phyloP scores from a whole-genome alignment of 2,113 vertebrate species.

The Chaenogobius annularis region DNA sequence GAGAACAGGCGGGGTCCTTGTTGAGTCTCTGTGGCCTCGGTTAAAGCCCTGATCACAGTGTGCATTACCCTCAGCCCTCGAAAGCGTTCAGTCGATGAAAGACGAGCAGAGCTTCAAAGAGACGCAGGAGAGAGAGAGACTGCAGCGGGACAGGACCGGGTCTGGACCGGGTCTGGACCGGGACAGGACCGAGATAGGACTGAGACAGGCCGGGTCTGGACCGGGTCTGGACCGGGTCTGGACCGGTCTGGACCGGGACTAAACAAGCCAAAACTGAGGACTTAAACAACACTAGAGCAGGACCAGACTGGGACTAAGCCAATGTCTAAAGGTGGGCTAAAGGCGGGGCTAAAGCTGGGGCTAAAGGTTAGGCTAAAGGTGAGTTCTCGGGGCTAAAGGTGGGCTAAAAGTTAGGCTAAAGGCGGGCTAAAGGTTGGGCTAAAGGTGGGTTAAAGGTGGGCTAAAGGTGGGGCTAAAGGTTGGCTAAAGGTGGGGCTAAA shows the following conservation, averaged over 20 bases:
- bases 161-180: background rate
- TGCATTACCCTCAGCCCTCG: constrained; percentile 4
- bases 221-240: background rate
- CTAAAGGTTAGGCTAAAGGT: background rate
- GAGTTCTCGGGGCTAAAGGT: background rate
- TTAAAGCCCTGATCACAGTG: constrained; percentile 4
- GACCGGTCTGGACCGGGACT: background rate
- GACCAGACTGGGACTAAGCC: background rate
- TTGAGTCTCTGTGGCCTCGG: constrained; percentile 1
- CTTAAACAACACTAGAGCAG: background rate
- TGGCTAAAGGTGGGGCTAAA: too few relatives aligned
- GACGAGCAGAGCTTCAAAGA: background rate
- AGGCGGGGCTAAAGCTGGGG: background rate
- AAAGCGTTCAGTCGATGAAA: constrained; percentile 9
- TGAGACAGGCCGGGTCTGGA: background rate
- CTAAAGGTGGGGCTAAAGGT: too few relatives aligned
- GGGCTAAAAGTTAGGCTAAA: too few relatives aligned
- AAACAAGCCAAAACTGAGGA: too few relatives aligned
- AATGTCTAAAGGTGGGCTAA: too few relatives aligned
- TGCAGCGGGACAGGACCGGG: background rate
- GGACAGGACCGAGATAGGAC: background rate
- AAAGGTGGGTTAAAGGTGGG: too few relatives aligned
- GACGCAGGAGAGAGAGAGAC: background rate
- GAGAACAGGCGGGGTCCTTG: constrained; percentile 11
- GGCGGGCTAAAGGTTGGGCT: too few relatives aligned